phyloP scores from a whole-genome alignment of 2,888 invertebrate genomes.

The Priocnemis perturbator region DNA sequence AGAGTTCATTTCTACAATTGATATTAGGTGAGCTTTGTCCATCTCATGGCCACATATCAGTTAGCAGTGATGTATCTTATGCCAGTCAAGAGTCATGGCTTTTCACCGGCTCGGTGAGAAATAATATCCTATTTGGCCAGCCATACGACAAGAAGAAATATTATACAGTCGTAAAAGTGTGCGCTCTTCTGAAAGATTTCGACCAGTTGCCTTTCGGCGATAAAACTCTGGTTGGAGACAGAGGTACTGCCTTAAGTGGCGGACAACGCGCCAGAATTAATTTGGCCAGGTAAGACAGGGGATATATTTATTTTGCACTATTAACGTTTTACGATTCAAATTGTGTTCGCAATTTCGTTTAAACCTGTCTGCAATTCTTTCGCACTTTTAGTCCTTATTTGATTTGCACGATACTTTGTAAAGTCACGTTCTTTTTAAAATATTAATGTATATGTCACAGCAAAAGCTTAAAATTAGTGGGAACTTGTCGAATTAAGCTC shows the following conservation, averaged over 20 bases:
- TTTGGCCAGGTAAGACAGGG: constrained; percentile 78
- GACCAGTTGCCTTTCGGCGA: constrained; percentile 84
- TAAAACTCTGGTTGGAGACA: constrained; percentile 85
- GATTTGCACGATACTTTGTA: too few species aligned
- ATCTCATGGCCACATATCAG: constrained; percentile 78
- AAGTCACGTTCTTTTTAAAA: too few species aligned
- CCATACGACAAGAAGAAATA: constrained; percentile 78
- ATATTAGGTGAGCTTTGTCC: constrained; percentile 84
- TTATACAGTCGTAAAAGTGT: constrained; percentile 78
- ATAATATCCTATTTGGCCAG: constrained; percentile 88
- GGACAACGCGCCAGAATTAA: constrained; percentile 89
- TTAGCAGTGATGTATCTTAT: constrained; percentile 82
- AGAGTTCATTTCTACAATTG: constrained; percentile 81
- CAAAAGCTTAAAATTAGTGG: too few species aligned
- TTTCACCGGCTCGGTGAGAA: constrained; percentile 82
- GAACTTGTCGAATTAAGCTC: too few species aligned
- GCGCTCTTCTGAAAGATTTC: constrained; percentile 82
- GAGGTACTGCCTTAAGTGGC: constrained; percentile 86
- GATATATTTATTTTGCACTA: constrained; percentile 5
- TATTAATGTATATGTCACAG: too few species aligned
- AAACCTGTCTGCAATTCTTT: background rate
- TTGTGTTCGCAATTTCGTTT: constrained; percentile 2
- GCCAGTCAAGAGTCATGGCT: constrained; percentile 90
- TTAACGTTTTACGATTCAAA: background rate
- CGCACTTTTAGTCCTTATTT: background rate